A percentile compares a stretch with the other conserved stretches of the same genome.
phyloP scores from a whole-genome alignment of 92 coral and sea anemone genomes.

The Heteractis magnifica region DNA sequence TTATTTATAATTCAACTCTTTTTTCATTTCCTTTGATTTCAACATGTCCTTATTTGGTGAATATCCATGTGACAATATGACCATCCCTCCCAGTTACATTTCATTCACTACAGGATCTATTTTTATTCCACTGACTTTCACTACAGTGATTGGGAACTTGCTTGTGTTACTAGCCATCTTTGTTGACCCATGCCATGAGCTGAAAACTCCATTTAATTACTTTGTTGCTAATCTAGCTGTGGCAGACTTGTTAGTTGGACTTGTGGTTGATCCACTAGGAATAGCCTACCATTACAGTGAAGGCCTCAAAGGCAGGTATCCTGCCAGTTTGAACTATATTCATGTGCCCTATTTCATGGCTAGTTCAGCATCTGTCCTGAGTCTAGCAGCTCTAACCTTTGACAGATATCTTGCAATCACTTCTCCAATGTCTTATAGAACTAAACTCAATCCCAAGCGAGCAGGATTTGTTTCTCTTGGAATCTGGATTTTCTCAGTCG shows the following conservation, averaged over 20 bases:
- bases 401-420: slow-evolving; percentile 86
- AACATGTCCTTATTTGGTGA: slow-evolving; percentile 17
- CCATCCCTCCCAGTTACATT: slow-evolving; percentile 64
- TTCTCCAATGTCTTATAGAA: slow-evolving; percentile 71
- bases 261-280: slow-evolving; percentile 60
- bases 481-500: slow-evolving; percentile 77
- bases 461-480: slow-evolving; percentile 63
- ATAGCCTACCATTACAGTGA: slow-evolving; percentile 58
- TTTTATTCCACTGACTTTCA: slow-evolving; percentile 39
- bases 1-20: neutral
- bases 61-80: slow-evolving; percentile 62
- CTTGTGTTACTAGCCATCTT: slow-evolving; percentile 73
- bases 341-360: slow-evolving; percentile 72
- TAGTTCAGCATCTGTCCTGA: slow-evolving; percentile 80
- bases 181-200: slow-evolving; percentile 76
- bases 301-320: slow-evolving; percentile 50
- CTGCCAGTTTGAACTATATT: slow-evolving; percentile 31
- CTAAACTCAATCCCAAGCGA: slow-evolving; percentile 68
- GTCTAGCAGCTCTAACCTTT: slow-evolving; percentile 81
- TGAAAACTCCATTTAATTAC: slow-evolving; percentile 68
- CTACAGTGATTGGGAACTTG: slow-evolving; percentile 63
- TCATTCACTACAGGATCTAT: slow-evolving; percentile 58
- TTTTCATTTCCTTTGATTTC: neutral
- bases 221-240: slow-evolving; percentile 79
- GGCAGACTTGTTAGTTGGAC: slow-evolving; percentile 69